Percentiles rank a stretch among this genome's conserved stretches.
These are phyloP conservation scores for Ianthella basta DNA, from an alignment of 37 sponge, comb jelly and placozoan species.

Conservation along the genomic window DNA sequence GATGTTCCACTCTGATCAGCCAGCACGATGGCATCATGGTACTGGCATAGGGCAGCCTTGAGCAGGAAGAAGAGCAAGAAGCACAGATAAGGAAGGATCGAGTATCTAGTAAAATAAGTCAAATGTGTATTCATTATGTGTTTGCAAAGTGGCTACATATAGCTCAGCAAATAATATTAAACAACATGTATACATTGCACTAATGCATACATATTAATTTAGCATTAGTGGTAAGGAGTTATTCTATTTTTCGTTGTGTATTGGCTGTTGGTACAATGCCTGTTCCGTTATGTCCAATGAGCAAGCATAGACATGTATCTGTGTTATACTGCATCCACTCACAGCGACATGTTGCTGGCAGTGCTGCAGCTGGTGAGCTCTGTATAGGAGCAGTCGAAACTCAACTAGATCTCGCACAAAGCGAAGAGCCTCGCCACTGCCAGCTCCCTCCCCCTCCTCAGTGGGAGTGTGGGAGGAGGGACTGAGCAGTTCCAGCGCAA, in stretches of 20 bases:
- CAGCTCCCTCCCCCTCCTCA: neutral
- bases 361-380: conserved; percentile 8
- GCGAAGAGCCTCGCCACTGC: conserved; percentile 7
- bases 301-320: no score
- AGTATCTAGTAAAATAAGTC: no score
- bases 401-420: conserved; percentile 40
- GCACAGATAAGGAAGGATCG: no score
- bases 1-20: neutral
- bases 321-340: conserved; percentile 10
- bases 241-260: no score
- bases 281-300: no score
- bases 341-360: conserved; percentile 48
- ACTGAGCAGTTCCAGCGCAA: conserved; percentile 53
- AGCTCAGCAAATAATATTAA: no score
- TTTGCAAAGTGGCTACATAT: no score
- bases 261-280: no score
- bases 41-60: conserved; percentile 48
- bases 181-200: no score
- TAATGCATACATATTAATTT: no score
- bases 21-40: conserved; percentile 58
- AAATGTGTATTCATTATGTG: no score
- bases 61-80: neutral
- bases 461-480: conserved; percentile 20
- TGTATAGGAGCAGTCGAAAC: conserved; percentile 65
- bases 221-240: no score